phyloP scores from a whole-genome alignment of 2,888 invertebrate genomes.

The Synergus japonicus region DNA sequence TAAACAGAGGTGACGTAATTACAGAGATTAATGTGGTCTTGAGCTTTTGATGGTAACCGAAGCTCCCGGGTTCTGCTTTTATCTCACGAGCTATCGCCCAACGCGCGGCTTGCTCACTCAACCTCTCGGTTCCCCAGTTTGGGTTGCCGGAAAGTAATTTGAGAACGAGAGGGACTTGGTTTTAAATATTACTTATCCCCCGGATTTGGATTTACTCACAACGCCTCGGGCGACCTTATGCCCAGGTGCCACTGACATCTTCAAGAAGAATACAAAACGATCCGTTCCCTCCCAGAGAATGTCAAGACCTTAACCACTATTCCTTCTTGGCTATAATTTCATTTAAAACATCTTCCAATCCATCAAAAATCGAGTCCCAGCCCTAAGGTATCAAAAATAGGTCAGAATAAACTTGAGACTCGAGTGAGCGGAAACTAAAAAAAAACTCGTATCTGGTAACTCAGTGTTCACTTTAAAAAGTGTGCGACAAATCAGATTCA shows the following conservation, averaged over 20 bases:
- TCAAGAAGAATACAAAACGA: slow-evolving; percentile 7
- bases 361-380: background rate
- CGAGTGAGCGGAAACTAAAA: no score
- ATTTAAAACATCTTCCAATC: background rate
- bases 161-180: slow-evolving; percentile 62
- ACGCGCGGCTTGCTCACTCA: slow-evolving; percentile 50
- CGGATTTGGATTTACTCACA: slow-evolving; percentile 61
- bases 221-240: slow-evolving; percentile 59
- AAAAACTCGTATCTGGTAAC: no score
- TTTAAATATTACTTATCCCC: slow-evolving; percentile 73
- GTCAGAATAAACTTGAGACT: no score
- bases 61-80: slow-evolving; percentile 57
- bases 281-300: background rate
- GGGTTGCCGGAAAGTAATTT: slow-evolving; percentile 70
- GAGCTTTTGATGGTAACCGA: slow-evolving; percentile 63
- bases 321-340: background rate
- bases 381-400: no score
- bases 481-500: no score
- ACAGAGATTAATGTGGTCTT: slow-evolving; percentile 72
- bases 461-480: no score
- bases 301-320: background rate
- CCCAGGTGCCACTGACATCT: slow-evolving; percentile 52
- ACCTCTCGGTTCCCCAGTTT: slow-evolving; percentile 47
- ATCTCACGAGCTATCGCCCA: slow-evolving; percentile 66
- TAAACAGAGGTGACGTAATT: slow-evolving; percentile 74